Percentiles rank a stretch among this genome's conserved stretches.
These are phyloP conservation scores for Platysternon megacephalum DNA, from an alignment of 2,113 vertebrate species.

Conservation along the genomic window DNA sequence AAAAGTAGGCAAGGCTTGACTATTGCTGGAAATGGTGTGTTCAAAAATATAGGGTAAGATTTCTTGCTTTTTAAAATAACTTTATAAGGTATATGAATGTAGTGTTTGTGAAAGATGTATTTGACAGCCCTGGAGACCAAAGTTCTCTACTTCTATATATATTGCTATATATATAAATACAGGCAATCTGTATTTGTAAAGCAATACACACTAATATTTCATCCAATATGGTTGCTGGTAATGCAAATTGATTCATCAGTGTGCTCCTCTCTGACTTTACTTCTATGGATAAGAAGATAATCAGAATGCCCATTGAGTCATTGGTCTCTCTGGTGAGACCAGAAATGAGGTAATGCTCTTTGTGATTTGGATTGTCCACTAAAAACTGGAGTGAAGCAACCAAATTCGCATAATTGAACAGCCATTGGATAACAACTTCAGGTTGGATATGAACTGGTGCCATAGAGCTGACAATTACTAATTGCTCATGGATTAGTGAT, in stretches of 20 bases:
- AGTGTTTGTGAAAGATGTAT: neutral
- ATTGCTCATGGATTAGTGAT: neutral
- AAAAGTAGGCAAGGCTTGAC: neutral
- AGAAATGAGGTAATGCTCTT: neutral
- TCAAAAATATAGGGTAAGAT: neutral
- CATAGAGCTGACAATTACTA: slow-evolving; percentile 25
- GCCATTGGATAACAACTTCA: neutral
- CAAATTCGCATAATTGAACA: neutral
- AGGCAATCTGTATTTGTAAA: neutral
- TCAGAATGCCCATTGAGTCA: neutral
- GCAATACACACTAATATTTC: neutral
- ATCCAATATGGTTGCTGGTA: neutral
- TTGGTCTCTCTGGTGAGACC: neutral
- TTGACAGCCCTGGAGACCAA: neutral
- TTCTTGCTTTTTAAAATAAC: slow-evolving; percentile 4
- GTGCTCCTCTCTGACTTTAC: neutral
- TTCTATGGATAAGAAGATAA: neutral
- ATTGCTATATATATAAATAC: too few relatives aligned
- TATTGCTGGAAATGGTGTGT: neutral
- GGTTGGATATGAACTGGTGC: neutral
- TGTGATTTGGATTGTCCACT: rapidly evolving
- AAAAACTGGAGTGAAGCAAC: neutral
- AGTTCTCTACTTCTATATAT: neutral
- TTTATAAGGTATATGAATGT: neutral
- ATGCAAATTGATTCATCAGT: neutral